These are phyloP conservation scores for Leptodactylus fuscus DNA, from an alignment of 2,113 vertebrate species.

Conservation along the genomic window DNA sequence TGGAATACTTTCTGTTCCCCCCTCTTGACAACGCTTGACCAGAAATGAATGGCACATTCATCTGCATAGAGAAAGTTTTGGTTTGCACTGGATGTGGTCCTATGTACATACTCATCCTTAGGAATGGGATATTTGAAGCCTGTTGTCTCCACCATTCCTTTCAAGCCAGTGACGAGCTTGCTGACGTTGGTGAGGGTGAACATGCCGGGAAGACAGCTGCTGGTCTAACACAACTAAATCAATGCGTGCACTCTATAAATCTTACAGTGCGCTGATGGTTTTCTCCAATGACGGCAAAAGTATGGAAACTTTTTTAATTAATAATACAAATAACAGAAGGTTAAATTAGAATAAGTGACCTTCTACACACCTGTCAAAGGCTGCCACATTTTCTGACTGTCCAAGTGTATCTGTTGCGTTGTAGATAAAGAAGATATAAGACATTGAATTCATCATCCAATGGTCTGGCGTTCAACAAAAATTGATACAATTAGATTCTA, in stretches of 20 bases:
- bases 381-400: conserved; percentile 55
- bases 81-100: conserved; percentile 62
- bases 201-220: conserved; percentile 54
- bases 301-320: conserved; percentile 53
- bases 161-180: conserved; percentile 55
- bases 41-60: conserved; percentile 60
- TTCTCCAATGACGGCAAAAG: conserved; percentile 62
- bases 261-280: conserved; percentile 33
- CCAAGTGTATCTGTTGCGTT: too few species aligned
- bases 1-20: conserved; percentile 45
- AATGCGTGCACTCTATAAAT: conserved; percentile 59
- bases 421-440: too few species aligned
- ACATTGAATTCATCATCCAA: not conserved
- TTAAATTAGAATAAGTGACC: conserved; percentile 39
- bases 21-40: conserved; percentile 40
- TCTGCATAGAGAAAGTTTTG: conserved; percentile 56
- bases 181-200: conserved; percentile 49
- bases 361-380: conserved; percentile 63
- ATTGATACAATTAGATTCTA: not conserved
- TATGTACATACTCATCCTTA: conserved; percentile 57
- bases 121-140: conserved; percentile 59
- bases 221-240: conserved; percentile 56
- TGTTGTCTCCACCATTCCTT: conserved; percentile 64
- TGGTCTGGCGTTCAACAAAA: not conserved
- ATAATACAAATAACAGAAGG: conserved; percentile 61